Conservation (phyloP, 2,888 invertebrate species). For the Meandrusa payeni region DNA sequence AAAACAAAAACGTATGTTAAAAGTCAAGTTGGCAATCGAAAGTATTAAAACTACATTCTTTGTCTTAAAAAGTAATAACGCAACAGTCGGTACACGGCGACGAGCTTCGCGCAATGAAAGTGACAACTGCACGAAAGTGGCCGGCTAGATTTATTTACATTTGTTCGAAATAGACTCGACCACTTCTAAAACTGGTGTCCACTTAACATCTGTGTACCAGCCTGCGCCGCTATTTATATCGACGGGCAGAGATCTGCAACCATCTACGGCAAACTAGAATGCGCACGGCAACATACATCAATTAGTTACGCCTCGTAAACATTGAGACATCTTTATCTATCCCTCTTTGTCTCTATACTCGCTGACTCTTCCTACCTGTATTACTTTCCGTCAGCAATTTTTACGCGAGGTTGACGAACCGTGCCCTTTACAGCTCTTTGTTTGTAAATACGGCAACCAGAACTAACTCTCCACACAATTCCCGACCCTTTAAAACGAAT, state of each 20-base stretch:
- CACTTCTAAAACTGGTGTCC: constrained; percentile 74
- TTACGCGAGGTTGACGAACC: constrained; percentile 56
- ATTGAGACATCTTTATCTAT: constrained; percentile 57
- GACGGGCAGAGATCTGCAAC: constrained; percentile 61
- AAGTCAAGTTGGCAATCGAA: constrained; percentile 8
- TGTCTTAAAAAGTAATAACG: constrained; percentile 15
- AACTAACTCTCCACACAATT: constrained; percentile 27
- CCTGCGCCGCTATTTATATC: constrained; percentile 69
- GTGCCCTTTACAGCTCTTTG: constrained; percentile 47
- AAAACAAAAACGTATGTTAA: too few relatives aligned
- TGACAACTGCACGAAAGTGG: constrained; percentile 72
- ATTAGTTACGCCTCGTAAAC: constrained; percentile 56
- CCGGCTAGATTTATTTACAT: constrained; percentile 75
- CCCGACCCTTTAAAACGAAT: too few relatives aligned
- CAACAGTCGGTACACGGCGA: constrained; percentile 38
- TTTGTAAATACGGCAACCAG: constrained; percentile 51
- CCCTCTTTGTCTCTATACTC: constrained; percentile 49
- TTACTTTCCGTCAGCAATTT: constrained; percentile 44
- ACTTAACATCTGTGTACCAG: constrained; percentile 61
- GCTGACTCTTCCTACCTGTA: constrained; percentile 41
- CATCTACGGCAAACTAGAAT: constrained; percentile 71
- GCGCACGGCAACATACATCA: constrained; percentile 47
- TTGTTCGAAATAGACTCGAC: constrained; percentile 69
- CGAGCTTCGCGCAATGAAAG: constrained; percentile 62
- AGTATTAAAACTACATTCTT: constrained; percentile 11